Percentiles rank a stretch among this genome's conserved stretches.
Evolutionary conservation across 2,888 invertebrate species (phyloP).

Genomic region (Phyllotreta striolata): DNA sequence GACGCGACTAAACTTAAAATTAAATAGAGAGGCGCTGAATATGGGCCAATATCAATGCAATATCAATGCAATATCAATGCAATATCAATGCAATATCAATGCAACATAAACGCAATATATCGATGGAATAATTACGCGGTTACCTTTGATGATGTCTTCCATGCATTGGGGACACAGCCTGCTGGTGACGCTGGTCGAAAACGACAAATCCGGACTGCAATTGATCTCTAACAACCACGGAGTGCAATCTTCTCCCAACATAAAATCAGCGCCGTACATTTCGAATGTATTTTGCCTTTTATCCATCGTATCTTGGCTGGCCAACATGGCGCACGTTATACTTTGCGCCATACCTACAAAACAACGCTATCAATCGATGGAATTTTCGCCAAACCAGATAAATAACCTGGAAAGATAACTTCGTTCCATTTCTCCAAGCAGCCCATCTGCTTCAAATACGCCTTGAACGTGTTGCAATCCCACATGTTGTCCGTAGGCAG

Average conservation of each 20-base stretch:
- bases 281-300: slow-evolving; percentile 86
- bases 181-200: slow-evolving; percentile 90
- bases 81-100: no score
- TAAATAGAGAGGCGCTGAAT: no score
- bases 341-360: slow-evolving; percentile 56
- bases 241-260: slow-evolving; percentile 85
- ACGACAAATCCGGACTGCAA: slow-evolving; percentile 90
- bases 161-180: slow-evolving; percentile 86
- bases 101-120: no score
- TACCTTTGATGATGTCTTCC: slow-evolving; percentile 92
- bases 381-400: neutral
- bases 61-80: no score
- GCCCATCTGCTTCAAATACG: slow-evolving; percentile 72
- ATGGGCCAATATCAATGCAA: no score
- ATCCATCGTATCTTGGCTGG: slow-evolving; percentile 87
- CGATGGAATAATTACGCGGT: no score
- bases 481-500: slow-evolving; percentile 95
- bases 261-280: slow-evolving; percentile 94
- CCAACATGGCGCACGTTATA: slow-evolving; percentile 80
- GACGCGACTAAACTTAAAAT: no score
- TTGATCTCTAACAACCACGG: slow-evolving; percentile 97
- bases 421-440: slow-evolving; percentile 82
- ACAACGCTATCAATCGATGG: no score
- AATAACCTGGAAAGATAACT: slow-evolving; percentile 86
- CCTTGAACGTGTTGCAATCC: slow-evolving; percentile 85